Evolutionary conservation across 2,113 vertebrate species (phyloP), one percentile per base, ranked within the genome.

Genomic region (Tetrao urogallus): DNA sequence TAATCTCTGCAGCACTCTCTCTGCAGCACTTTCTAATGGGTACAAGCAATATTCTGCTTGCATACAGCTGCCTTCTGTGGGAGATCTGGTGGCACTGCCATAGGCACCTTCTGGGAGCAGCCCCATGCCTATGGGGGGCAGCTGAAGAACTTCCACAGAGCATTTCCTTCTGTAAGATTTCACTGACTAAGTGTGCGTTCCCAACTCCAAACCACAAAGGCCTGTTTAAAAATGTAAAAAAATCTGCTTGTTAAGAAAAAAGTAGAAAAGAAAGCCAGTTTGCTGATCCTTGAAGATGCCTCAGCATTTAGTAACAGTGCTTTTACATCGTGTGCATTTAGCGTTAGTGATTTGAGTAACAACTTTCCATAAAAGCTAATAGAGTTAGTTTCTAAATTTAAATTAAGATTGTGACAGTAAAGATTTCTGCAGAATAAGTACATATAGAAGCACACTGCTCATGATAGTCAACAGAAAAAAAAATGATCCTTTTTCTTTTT

Each of bases 151-250:
- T 56, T 63, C 11, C 67, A n/a, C 1, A 5, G 61, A 66, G 25
- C 28, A 54, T 91, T 91, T 84, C 70, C 75, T 78, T 74, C 71
- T 86, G 25, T 71, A 83, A 82, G 43, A 48, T 89, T 88, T 91
- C 78, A 83, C 43, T 93, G 85, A 81, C 74, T 78, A 74, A 74
- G n/a, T 81, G 24, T 43, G 60, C 43, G 43, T 48, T 88, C 58
- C 74, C 91, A 75, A 88, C 65, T 70, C 93, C 92, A 93, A 92
- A 80, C 60, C 93, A 90, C 92, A 93, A 71, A 42, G 48, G 63
- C 30, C 92, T 74, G 86, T 86, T 93, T 82, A 86, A 80, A 90
- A 90, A 81, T 40, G 65, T 38, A 84, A 77, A 87, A 81, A 86
- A 88, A 66, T 48, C 77, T 88, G 45, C 60, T 47, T 50, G 22